Conservation (phyloP, 2,113 vertebrate species). For the Picathartes gymnocephalus region DNA sequence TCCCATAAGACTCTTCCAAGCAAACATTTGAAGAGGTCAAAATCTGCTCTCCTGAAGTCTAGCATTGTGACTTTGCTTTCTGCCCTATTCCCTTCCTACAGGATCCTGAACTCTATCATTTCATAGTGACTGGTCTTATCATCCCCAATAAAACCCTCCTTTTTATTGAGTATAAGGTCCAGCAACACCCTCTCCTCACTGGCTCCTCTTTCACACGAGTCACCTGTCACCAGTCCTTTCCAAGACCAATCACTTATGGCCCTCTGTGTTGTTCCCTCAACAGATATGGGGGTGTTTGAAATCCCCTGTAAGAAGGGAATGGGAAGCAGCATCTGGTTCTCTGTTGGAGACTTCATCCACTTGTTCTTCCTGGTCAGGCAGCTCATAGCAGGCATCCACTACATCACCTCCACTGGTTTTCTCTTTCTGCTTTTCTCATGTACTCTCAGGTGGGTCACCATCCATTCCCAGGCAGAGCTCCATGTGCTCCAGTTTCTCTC, state of each 20-base stretch:
- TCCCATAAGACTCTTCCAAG: background rate
- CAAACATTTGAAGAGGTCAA: background rate
- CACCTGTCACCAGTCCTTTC: background rate
- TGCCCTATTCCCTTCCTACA: background rate
- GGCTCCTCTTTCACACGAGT: background rate
- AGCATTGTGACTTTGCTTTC: background rate
- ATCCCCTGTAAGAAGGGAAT: background rate
- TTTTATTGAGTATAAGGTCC: background rate
- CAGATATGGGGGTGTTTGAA: background rate
- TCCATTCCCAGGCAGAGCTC: background rate
- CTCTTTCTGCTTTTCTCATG: background rate
- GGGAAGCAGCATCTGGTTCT: background rate
- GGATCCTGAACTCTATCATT: background rate
- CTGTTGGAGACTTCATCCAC: background rate
- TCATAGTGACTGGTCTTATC: background rate
- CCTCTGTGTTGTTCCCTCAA: background rate
- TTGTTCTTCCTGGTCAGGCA: background rate
- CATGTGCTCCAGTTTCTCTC: background rate
- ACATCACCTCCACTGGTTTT: background rate
- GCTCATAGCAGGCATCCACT: background rate
- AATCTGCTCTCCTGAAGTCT: background rate
- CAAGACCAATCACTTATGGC: background rate
- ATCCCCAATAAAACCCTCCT: background rate
- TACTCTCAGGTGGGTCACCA: background rate
- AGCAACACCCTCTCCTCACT: background rate